These are phyloP conservation scores for Cerastoderma edule DNA, from an alignment of 2,888 invertebrate genomes.

Conservation along the genomic window DNA sequence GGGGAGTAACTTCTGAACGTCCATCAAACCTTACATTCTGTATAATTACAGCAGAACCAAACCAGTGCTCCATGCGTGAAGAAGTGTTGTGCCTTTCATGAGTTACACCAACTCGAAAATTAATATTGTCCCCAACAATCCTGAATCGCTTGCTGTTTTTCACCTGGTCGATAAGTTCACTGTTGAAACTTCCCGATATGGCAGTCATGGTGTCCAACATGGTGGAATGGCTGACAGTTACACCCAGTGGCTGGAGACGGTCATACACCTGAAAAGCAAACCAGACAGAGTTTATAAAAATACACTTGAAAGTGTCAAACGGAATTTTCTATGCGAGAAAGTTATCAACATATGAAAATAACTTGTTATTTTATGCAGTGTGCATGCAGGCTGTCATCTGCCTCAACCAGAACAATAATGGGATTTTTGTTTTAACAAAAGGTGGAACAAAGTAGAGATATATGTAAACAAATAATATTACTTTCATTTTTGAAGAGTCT, in stretches of 20 bases:
- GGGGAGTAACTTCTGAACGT: background rate
- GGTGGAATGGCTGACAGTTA: background rate
- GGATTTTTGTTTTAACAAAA: too few species aligned
- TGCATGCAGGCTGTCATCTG: too few species aligned
- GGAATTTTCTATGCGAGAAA: too few species aligned
- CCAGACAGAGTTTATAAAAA: background rate
- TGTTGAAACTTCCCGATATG: constrained; percentile 6
- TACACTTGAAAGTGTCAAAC: background rate
- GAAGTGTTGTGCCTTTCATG: background rate
- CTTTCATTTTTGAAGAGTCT: too few species aligned
- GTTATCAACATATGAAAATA: too few species aligned
- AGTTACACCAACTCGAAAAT: constrained; percentile 5
- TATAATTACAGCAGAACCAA: constrained; percentile 15
- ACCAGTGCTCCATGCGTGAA: constrained; percentile 19
- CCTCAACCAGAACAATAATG: too few species aligned
- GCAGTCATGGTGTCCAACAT: background rate
- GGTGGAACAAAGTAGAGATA: too few species aligned
- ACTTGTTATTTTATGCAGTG: too few species aligned
- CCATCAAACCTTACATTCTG: background rate
- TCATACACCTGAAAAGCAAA: constrained; percentile 10
- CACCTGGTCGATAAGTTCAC: background rate
- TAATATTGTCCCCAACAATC: constrained; percentile 19
- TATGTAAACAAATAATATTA: too few species aligned
- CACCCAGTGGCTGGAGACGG: constrained; percentile 12
- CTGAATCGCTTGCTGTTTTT: constrained; percentile 3